Percentiles rank a stretch among this genome's conserved stretches.
phyloP scores from a whole-genome alignment of 2,113 vertebrate genomes.

The Thymallus thymallus region DNA sequence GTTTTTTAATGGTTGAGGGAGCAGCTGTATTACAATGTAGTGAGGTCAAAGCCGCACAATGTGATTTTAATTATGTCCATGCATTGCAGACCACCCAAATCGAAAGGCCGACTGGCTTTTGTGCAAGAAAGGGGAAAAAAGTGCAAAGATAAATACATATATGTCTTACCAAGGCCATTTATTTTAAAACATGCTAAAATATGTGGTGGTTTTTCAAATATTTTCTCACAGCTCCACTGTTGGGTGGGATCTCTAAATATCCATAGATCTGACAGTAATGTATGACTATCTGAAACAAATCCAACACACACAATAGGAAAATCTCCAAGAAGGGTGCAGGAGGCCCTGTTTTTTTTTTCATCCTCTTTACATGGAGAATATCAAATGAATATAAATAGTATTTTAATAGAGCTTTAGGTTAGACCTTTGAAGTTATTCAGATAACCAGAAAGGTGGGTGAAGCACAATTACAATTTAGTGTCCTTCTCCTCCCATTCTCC shows the following conservation, averaged over 20 bases:
- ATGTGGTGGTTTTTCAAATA: slow-evolving; percentile 52
- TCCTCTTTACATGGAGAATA: not conserved
- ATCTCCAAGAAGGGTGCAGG: not conserved
- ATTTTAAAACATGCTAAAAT: slow-evolving; percentile 54
- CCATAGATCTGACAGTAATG: slow-evolving; percentile 31
- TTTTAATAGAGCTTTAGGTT: not conserved
- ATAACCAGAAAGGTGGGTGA: not conserved
- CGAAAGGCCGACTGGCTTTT: slow-evolving; percentile 30
- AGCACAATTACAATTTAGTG: not conserved
- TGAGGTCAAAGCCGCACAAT: slow-evolving; percentile 57
- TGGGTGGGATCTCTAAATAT: slow-evolving; percentile 41
- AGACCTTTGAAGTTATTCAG: not conserved
- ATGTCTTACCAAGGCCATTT: slow-evolving; percentile 46
- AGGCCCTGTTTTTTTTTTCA: no score
- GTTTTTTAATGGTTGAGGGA: slow-evolving; percentile 42
- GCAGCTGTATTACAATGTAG: slow-evolving; percentile 40
- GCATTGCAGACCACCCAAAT: slow-evolving; percentile 64
- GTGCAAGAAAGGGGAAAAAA: slow-evolving; percentile 50
- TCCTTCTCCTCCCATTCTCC: not conserved
- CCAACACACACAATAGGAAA: not conserved
- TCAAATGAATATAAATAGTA: not conserved
- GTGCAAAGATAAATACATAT: slow-evolving; percentile 44
- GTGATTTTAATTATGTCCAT: slow-evolving; percentile 66
- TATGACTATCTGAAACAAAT: slow-evolving; percentile 7
- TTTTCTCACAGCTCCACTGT: slow-evolving; percentile 58